A percentile compares a stretch with the other conserved stretches of the same genome.
Evolutionary conservation across 30 jellyfish, hydroid and myxozoan genomes (phyloP).

Genomic region (Pelagia noctiluca): DNA sequence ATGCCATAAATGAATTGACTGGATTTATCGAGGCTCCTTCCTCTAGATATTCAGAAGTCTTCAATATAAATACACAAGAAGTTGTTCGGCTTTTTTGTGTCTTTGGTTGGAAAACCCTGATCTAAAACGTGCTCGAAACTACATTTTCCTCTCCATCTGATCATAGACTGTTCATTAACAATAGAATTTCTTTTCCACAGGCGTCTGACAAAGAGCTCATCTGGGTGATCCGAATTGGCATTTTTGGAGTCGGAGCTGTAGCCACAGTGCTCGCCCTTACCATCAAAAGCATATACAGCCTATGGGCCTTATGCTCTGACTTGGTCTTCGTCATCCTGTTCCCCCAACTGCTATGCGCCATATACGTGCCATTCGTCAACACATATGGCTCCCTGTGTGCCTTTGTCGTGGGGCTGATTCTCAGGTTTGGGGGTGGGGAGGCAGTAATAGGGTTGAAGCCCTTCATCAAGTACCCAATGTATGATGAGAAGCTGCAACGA

Average conservation of each 20-base stretch:
- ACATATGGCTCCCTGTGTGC: slow-evolving; percentile 90
- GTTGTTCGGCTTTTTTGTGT: too few relatives aligned
- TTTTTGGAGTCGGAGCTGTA: slow-evolving; percentile 80
- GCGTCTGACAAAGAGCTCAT: slow-evolving; percentile 88
- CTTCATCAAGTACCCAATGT: slow-evolving; percentile 79
- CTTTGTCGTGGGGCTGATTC: slow-evolving; percentile 68
- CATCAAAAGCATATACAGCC: slow-evolving; percentile 64
- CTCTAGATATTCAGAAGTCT: too few relatives aligned
- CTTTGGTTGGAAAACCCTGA: too few relatives aligned
- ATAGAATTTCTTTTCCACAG: slow-evolving; percentile 37
- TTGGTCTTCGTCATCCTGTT: slow-evolving; percentile 86
- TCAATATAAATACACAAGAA: too few relatives aligned
- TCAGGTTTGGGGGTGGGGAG: slow-evolving; percentile 91
- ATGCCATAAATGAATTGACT: too few relatives aligned
- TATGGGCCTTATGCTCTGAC: slow-evolving; percentile 94
- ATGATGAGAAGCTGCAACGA: slow-evolving; percentile 40
- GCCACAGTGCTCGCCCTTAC: slow-evolving; percentile 88
- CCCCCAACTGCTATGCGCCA: slow-evolving; percentile 95
- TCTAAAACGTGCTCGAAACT: too few relatives aligned
- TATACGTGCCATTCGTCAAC: slow-evolving; percentile 85
- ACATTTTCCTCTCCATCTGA: too few relatives aligned
- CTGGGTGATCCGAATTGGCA: slow-evolving; percentile 90
- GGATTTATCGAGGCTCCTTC: too few relatives aligned
- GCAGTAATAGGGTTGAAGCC: slow-evolving; percentile 66
- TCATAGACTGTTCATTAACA: too few relatives aligned